A percentile compares a stretch with the other conserved stretches of the same genome.
Conservation (phyloP, 2,113 vertebrate genomes). For the Ptilorrhoa leucosticta region DNA sequence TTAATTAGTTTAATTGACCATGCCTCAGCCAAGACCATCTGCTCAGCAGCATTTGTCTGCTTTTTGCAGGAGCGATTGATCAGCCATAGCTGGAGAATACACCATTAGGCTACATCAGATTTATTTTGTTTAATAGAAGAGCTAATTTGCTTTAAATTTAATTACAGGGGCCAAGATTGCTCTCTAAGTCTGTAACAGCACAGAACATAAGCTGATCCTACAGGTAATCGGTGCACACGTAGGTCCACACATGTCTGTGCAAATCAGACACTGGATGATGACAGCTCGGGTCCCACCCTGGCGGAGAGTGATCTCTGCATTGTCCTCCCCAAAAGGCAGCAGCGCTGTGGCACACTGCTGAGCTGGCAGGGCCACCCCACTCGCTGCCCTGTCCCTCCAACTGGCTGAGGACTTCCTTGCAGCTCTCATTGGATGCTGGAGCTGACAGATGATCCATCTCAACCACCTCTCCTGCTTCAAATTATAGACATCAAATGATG, state of each 20-base stretch:
- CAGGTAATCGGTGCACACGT: not conserved
- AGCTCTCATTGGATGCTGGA: not conserved
- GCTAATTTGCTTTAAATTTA: constrained; percentile 65
- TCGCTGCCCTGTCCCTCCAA: fast-evolving
- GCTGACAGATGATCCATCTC: not conserved
- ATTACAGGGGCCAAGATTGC: constrained; percentile 59
- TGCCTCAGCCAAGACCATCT: constrained; percentile 64
- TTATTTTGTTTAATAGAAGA: constrained; percentile 67
- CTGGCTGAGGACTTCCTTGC: not conserved
- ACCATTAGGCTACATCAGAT: constrained; percentile 61
- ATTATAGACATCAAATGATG: not conserved
- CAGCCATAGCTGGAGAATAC: constrained; percentile 56
- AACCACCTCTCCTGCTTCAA: not conserved
- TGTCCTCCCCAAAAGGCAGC: not conserved
- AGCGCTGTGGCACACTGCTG: not conserved
- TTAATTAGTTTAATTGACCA: constrained; percentile 67
- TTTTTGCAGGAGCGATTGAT: constrained; percentile 58
- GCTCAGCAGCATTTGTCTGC: constrained; percentile 52
- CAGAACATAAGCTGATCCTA: constrained; percentile 29
- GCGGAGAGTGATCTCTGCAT: fast-evolving
- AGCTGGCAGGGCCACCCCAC: not conserved
- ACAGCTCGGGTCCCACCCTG: not conserved
- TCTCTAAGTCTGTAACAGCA: constrained; percentile 42
- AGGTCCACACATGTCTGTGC: not conserved
- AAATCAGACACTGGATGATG: not conserved